Conservation (phyloP, 2,113 vertebrate genomes). For the Coturnix japonica region DNA sequence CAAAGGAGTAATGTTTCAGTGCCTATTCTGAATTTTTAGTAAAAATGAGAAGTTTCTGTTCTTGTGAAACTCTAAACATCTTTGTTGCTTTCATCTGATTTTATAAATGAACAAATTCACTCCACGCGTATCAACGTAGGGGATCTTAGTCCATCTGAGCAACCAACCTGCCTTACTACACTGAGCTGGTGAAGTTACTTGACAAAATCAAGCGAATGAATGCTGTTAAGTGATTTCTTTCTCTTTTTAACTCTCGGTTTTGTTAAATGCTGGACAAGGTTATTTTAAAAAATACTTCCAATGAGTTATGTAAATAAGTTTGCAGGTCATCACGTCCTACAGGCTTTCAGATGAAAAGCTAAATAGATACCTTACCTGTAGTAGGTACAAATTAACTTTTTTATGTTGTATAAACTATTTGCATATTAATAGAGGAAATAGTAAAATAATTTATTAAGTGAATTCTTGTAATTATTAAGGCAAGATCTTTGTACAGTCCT, state of each 20-base stretch:
- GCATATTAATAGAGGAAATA: constrained; percentile 66
- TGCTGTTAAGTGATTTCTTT: constrained; percentile 69
- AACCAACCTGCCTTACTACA: constrained; percentile 78
- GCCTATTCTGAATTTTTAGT: constrained; percentile 81
- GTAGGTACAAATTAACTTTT: constrained; percentile 73
- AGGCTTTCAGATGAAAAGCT: constrained; percentile 64
- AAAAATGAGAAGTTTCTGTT: constrained; percentile 79
- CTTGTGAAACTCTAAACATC: constrained; percentile 79
- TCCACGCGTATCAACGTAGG: constrained; percentile 39
- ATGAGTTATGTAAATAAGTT: constrained; percentile 57
- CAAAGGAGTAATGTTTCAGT: constrained; percentile 83
- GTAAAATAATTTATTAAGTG: constrained; percentile 77
- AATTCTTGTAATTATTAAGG: constrained; percentile 55
- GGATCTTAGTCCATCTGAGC: constrained; percentile 61
- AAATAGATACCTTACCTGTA: constrained; percentile 58
- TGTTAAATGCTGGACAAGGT: constrained; percentile 76
- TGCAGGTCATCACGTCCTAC: constrained; percentile 65
- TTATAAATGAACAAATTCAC: constrained; percentile 71
- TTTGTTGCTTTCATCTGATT: constrained; percentile 74
- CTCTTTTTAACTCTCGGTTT: constrained; percentile 53
- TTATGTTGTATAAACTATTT: constrained; percentile 73
- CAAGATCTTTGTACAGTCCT: constrained; percentile 48
- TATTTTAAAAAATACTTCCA: constrained; percentile 67
- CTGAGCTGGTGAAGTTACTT: constrained; percentile 71
- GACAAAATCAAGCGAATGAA: constrained; percentile 70